These are phyloP conservation scores for Aelia acuminata DNA, from an alignment of 2,888 invertebrate genomes.

Conservation along the genomic window DNA sequence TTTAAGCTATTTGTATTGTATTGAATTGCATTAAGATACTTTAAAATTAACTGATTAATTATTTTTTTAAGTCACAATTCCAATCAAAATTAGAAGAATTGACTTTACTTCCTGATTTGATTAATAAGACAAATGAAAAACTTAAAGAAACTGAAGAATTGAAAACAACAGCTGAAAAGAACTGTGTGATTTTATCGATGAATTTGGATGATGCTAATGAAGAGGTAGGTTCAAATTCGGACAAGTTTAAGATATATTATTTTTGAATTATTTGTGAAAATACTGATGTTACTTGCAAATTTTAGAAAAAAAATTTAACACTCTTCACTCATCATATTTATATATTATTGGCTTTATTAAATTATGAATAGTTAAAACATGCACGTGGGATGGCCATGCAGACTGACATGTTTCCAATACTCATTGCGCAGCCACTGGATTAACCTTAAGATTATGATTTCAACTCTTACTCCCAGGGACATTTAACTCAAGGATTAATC, in stretches of 20 bases:
- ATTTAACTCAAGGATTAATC: no score
- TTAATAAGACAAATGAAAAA: conserved; percentile 78
- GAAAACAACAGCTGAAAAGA: conserved; percentile 77
- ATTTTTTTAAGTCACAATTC: conserved; percentile 73
- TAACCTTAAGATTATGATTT: no score
- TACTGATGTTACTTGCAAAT: background rate
- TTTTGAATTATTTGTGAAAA: background rate
- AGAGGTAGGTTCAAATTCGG: conserved; percentile 71
- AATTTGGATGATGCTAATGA: conserved; percentile 76
- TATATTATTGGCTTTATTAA: no score
- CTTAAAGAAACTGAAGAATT: conserved; percentile 79
- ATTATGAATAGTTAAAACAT: no score
- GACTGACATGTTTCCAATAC: no score
- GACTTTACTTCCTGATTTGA: conserved; percentile 78
- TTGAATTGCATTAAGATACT: no score
- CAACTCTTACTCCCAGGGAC: no score
- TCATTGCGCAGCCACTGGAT: no score
- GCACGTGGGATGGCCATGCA: no score
- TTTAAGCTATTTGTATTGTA: no score
- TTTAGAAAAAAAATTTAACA: background rate
- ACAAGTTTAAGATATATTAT: background rate
- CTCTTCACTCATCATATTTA: no score
- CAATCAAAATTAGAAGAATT: conserved; percentile 81
- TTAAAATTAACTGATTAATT: no score
- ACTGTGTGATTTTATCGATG: conserved; percentile 76